Conservation (phyloP, 2,113 vertebrate species). For the Pseudorasbora parva region DNA sequence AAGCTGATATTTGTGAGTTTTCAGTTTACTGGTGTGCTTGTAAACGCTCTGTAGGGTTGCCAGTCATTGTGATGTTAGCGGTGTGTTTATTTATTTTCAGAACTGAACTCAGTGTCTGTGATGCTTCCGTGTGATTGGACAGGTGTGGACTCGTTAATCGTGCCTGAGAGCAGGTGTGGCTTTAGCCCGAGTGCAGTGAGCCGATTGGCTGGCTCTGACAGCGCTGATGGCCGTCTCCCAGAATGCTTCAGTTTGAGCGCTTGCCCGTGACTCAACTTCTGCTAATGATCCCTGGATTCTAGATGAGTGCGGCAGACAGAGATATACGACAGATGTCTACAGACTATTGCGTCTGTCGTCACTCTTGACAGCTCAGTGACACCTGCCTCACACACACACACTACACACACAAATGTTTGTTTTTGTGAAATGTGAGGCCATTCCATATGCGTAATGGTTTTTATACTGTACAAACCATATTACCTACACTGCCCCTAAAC, state of each 20-base stretch:
- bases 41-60: too few relatives aligned
- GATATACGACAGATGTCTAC: background rate
- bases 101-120: background rate
- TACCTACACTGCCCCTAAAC: too few relatives aligned
- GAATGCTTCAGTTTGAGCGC: constrained; percentile 39
- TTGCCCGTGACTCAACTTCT: constrained; percentile 47
- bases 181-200: background rate
- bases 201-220: constrained; percentile 39
- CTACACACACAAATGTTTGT: background rate
- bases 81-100: background rate
- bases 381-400: background rate
- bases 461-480: too few relatives aligned
- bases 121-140: background rate
- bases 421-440: too few relatives aligned
- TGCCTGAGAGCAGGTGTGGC: background rate
- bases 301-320: background rate
- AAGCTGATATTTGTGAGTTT: too few relatives aligned
- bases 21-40: too few relatives aligned
- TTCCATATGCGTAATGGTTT: background rate
- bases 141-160: background rate
- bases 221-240: constrained; percentile 46
- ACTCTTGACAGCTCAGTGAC: background rate
- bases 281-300: constrained; percentile 46
- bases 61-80: background rate
- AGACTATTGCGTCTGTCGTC: background rate